These are phyloP conservation scores for Melanotaenia maccullochi DNA, from an alignment of 2,797 vertebrate species.

Conservation along the genomic window DNA sequence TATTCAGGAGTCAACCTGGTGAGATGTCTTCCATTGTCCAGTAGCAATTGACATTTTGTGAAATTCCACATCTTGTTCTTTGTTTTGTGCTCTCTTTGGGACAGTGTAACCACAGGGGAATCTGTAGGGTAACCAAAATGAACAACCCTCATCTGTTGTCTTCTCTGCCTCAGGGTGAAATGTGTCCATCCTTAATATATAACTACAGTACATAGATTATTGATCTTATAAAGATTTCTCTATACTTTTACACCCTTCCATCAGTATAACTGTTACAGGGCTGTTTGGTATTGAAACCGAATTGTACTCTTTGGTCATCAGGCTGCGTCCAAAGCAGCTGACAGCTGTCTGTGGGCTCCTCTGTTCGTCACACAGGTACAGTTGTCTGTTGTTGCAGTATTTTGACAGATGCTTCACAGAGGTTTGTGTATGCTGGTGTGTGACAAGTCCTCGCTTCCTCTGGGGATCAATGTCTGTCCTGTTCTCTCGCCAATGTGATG, in stretches of 20 bases:
- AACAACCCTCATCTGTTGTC: constrained; percentile 66
- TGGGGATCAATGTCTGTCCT: constrained; percentile 81
- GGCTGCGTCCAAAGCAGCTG: constrained; percentile 63
- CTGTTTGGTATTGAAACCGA: constrained; percentile 25
- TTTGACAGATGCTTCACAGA: constrained; percentile 79
- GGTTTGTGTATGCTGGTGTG: constrained; percentile 75
- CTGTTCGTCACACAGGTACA: constrained; percentile 74
- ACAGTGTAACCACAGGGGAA: constrained; percentile 44
- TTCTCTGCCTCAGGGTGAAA: constrained; percentile 68
- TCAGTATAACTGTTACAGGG: neutral
- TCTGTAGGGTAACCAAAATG: constrained; percentile 28
- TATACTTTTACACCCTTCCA: neutral
- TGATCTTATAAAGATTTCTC: neutral
- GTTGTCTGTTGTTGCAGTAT: constrained; percentile 71
- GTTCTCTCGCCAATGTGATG: constrained; percentile 79
- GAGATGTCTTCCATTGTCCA: constrained; percentile 50
- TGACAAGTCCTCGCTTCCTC: constrained; percentile 80
- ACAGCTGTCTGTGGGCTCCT: constrained; percentile 69
- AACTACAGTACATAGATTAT: constrained; percentile 16
- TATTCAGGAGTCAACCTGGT: constrained; percentile 59
- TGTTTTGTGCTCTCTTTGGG: constrained; percentile 47
- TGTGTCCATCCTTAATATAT: constrained; percentile 24
- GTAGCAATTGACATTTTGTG: constrained; percentile 31
- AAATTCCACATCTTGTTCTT: constrained; percentile 53
- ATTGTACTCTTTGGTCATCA: constrained; percentile 47